Evolutionary conservation across 2,888 invertebrate genomes (phyloP).

Genomic region (Drosophila ochracea): DNA sequence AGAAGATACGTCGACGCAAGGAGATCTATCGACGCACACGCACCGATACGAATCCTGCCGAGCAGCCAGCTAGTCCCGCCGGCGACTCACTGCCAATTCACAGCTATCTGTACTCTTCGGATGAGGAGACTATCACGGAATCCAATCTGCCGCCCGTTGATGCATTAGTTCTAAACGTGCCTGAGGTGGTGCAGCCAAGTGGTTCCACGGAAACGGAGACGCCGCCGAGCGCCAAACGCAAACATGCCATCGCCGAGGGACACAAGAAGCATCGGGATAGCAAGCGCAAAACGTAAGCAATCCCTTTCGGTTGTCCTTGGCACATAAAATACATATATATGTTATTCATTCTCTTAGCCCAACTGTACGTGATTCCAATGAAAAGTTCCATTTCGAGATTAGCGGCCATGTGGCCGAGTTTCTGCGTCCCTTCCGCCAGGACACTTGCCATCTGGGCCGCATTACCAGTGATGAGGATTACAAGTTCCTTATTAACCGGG

Average conservation of each 20-base stretch:
- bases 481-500: slow-evolving; percentile 67
- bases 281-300: slow-evolving; percentile 30
- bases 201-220: slow-evolving; percentile 9
- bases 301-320: neutral
- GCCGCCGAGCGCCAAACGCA: slow-evolving; percentile 42
- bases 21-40: slow-evolving; percentile 76
- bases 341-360: slow-evolving; percentile 18
- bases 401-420: slow-evolving; percentile 66
- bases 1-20: slow-evolving; percentile 88
- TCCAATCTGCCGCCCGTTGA: slow-evolving; percentile 2
- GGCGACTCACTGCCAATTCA: slow-evolving; percentile 56
- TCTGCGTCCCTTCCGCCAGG: slow-evolving; percentile 90
- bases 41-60: slow-evolving; percentile 2
- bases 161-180: neutral
- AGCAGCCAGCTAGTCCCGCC: slow-evolving; percentile 1
- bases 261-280: slow-evolving; percentile 54
- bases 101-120: slow-evolving; percentile 60
- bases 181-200: slow-evolving; percentile 9
- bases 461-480: slow-evolving; percentile 95
- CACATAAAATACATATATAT: neutral
- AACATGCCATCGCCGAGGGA: slow-evolving; percentile 31
- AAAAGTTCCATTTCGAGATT: slow-evolving; percentile 67
- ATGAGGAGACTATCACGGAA: slow-evolving; percentile 38
- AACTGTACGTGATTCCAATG: slow-evolving; percentile 50
- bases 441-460: slow-evolving; percentile 92